phyloP scores from a whole-genome alignment of 2,113 vertebrate species.

The Myrmophylax atrothorax region DNA sequence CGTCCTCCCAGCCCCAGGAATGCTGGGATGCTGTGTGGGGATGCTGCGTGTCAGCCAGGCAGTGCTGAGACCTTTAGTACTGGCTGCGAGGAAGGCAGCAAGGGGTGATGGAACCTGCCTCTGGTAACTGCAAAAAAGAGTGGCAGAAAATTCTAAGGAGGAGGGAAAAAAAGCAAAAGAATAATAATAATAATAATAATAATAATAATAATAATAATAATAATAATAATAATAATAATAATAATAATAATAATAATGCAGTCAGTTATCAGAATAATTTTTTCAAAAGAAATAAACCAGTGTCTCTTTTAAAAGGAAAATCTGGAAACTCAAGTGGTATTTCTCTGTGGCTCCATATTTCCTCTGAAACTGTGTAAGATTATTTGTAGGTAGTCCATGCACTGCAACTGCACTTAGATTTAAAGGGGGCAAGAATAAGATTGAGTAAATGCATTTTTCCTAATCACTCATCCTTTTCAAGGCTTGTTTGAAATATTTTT shows the following conservation, averaged over 20 bases:
- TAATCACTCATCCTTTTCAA: neutral
- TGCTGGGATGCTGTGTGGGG: neutral
- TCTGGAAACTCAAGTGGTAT: neutral
- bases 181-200: neutral
- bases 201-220: neutral
- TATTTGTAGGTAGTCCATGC: accelerated
- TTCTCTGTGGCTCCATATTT: neutral
- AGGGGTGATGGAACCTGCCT: neutral
- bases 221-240: too few species aligned
- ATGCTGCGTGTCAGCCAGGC: neutral
- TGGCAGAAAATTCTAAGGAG: neutral
- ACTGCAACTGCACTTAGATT: neutral
- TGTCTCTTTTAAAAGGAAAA: neutral
- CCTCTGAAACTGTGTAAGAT: neutral
- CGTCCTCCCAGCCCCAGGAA: neutral
- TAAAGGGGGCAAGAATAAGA: neutral
- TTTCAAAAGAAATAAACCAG: neutral
- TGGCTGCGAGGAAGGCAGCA: neutral
- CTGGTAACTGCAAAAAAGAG: neutral
- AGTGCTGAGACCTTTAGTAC: neutral
- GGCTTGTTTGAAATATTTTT: neutral
- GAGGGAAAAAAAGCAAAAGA: neutral
- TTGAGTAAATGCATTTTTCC: neutral
- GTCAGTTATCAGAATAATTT: neutral
- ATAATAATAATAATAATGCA: neutral